A percentile compares a stretch with the other conserved stretches of the same genome.
Conservation (phyloP, 2,888 invertebrate species). For the Drosophila anceps region DNA sequence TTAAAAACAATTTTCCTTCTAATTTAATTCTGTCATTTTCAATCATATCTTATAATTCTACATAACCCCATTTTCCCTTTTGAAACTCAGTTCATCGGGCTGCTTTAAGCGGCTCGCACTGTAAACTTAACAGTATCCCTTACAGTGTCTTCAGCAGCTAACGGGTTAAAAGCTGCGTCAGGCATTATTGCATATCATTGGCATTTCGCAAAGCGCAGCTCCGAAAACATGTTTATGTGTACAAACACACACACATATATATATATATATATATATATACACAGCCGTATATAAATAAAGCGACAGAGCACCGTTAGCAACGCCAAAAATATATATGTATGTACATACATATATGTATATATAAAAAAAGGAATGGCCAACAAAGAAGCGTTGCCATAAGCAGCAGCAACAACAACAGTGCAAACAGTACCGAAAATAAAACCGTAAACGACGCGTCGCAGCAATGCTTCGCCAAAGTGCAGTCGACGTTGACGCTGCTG, state of each 20-base stretch:
- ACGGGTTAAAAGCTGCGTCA: constrained; percentile 67
- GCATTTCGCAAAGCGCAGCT: constrained; percentile 72
- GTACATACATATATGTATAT: constrained; percentile 14
- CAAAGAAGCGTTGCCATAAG: constrained; percentile 39
- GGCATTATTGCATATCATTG: constrained; percentile 65
- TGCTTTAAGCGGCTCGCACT: not conserved
- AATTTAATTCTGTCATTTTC: not conserved
- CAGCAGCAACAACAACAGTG: constrained; percentile 7
- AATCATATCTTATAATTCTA: not conserved
- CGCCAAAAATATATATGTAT: constrained; percentile 50
- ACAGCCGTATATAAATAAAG: constrained; percentile 55
- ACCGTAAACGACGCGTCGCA: constrained; percentile 43
- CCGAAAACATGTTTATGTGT: constrained; percentile 57
- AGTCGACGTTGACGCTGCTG: constrained; percentile 37
- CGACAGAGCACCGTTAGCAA: constrained; percentile 73
- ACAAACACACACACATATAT: constrained; percentile 17
- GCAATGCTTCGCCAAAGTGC: constrained; percentile 49
- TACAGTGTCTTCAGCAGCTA: constrained; percentile 7
- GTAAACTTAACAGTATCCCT: constrained; percentile 10
- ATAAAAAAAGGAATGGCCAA: constrained; percentile 39
- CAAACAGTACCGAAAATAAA: constrained; percentile 51
- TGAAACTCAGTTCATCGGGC: not conserved
- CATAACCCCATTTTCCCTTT: not conserved
- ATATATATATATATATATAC: not conserved
- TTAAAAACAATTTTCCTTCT: not conserved